A percentile compares a stretch with the other conserved stretches of the same genome.
Evolutionary conservation across 1,140 invertebrate species (phyloP).

Genomic region (Medauroidea extradentata): DNA sequence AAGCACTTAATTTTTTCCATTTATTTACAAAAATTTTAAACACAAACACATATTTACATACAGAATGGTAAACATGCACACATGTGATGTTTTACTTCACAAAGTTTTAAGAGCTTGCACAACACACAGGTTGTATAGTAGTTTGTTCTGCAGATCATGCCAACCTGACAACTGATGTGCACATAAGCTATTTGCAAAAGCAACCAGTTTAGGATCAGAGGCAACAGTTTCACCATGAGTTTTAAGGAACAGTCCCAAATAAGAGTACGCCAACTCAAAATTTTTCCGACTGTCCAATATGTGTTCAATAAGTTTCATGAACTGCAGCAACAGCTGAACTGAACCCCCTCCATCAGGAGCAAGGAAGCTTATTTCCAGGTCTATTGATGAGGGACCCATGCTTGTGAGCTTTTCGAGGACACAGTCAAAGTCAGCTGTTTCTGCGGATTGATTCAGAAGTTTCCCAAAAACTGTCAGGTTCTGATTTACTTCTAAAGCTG

Average conservation of each 20-base stretch:
- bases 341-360: conserved; percentile 65
- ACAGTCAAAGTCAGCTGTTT: conserved; percentile 47
- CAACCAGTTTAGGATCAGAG: conserved; percentile 50
- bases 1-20: too few species aligned
- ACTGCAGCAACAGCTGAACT: conserved; percentile 64
- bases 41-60: too few species aligned
- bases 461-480: conserved; percentile 65
- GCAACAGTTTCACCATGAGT: conserved; percentile 65
- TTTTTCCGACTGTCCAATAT: conserved; percentile 72
- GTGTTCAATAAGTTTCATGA: conserved; percentile 69
- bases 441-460: conserved; percentile 45
- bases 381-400: conserved; percentile 79
- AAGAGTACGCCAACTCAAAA: conserved; percentile 91
- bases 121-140: conserved; percentile 74
- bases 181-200: conserved; percentile 55
- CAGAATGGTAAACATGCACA: too few species aligned
- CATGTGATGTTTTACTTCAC: too few species aligned
- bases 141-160: conserved; percentile 60
- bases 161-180: conserved; percentile 57
- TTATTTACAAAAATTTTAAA: too few species aligned
- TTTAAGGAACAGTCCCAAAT: conserved; percentile 88
- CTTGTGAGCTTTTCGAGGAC: conserved; percentile 72
- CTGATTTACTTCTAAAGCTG: conserved; percentile 43
- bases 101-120: conserved; percentile 22
- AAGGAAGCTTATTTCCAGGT: conserved; percentile 83